Conservation (phyloP, 2,888 invertebrate genomes). For the Deroplatys truncata region DNA sequence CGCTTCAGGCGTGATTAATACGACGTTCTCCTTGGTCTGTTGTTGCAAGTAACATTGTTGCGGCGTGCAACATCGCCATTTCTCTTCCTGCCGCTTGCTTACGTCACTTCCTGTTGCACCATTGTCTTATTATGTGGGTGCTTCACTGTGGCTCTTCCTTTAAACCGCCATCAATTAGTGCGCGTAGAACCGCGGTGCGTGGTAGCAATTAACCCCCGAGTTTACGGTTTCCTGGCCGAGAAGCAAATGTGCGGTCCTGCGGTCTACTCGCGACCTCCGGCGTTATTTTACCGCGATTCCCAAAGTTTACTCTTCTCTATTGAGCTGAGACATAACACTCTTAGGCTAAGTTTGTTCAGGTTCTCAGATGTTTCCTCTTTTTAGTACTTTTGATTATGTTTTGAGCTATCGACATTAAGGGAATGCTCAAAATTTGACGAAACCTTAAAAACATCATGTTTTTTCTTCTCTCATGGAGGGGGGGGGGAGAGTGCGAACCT, state of each 20-base stretch:
- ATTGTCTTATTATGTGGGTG: slow-evolving; percentile 1
- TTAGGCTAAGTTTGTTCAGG: too few species aligned
- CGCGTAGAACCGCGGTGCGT: not conserved
- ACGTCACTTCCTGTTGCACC: not conserved
- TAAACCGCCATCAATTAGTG: slow-evolving; percentile 1
- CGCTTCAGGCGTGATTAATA: not conserved
- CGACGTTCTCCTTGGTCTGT: not conserved
- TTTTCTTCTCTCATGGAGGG: too few species aligned
- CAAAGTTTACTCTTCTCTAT: too few species aligned
- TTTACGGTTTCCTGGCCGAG: not conserved
- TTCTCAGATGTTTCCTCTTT: too few species aligned
- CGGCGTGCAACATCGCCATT: not conserved
- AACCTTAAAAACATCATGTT: too few species aligned
- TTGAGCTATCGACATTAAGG: too few species aligned
- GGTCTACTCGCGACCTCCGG: not conserved
- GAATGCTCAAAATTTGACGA: too few species aligned
- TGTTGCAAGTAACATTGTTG: not conserved
- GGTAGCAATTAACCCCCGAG: not conserved
- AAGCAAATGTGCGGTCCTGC: not conserved
- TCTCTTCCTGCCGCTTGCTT: not conserved
- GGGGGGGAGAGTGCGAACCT: too few species aligned
- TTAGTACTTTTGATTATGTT: too few species aligned
- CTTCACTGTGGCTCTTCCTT: not conserved
- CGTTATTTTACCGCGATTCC: not conserved
- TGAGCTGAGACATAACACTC: too few species aligned